Evolutionary conservation across 2,888 invertebrate species (phyloP).

Genomic region (Tuta absoluta): DNA sequence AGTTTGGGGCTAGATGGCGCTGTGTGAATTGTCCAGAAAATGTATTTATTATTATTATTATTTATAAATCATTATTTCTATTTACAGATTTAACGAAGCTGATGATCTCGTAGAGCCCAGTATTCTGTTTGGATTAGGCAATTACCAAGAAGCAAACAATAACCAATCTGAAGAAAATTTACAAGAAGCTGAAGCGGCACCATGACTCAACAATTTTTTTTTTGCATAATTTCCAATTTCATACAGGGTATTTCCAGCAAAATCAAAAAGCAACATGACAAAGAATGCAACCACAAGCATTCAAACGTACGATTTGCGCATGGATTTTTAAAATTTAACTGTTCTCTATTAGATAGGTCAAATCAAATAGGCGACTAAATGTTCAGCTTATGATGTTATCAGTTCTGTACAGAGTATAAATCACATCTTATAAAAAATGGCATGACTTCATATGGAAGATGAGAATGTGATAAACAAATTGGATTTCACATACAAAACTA

Average conservation of each 20-base stretch:
- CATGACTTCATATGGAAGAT: not conserved
- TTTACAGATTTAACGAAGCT: conserved; percentile 10
- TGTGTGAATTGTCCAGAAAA: too few relatives aligned
- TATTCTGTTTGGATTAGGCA: conserved; percentile 4
- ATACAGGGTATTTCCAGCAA: not conserved
- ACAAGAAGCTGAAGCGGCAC: not conserved
- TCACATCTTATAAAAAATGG: too few relatives aligned
- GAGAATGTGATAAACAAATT: too few relatives aligned
- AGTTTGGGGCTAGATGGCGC: too few relatives aligned
- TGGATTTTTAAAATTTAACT: not conserved
- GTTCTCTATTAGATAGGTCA: not conserved
- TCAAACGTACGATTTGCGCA: too few relatives aligned
- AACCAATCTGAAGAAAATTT: conserved; percentile 4
- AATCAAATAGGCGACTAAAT: not conserved
- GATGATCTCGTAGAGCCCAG: conserved; percentile 16
- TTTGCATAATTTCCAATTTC: not conserved
- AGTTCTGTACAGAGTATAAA: not conserved
- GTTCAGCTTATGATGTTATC: not conserved
- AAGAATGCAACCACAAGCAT: too few relatives aligned
- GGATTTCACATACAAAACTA: not conserved
- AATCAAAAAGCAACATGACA: not conserved
- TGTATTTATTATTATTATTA: too few relatives aligned
- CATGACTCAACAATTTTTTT: not conserved
- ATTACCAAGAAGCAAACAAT: conserved; percentile 20
- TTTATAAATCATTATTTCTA: not conserved